phyloP scores from a whole-genome alignment of 2,888 invertebrate genomes.

The Sinotaia quadrata region DNA sequence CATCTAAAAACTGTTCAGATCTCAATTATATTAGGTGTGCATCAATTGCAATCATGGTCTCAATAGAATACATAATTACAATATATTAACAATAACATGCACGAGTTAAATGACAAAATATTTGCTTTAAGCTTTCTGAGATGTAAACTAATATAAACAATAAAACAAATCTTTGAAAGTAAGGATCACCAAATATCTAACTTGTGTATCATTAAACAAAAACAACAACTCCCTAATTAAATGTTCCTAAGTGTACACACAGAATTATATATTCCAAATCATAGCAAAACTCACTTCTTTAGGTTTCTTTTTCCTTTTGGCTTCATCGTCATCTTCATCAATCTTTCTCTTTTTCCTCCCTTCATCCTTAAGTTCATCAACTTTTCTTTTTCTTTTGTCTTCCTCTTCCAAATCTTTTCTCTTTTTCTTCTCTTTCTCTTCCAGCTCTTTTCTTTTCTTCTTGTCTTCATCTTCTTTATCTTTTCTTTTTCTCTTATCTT shows the following conservation, averaged over 20 bases:
- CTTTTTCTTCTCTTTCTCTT: constrained; percentile 32
- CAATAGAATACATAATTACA: too few species aligned
- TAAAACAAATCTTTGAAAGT: not conserved
- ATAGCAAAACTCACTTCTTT: constrained; percentile 6
- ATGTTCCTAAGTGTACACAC: too few species aligned
- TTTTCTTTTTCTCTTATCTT: constrained; percentile 1
- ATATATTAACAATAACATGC: not conserved
- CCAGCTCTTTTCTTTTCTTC: constrained; percentile 31
- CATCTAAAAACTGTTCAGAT: too few species aligned
- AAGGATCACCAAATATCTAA: not conserved
- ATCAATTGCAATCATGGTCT: too few species aligned
- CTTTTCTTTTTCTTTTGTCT: not conserved
- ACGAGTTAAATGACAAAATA: not conserved
- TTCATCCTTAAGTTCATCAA: not conserved
- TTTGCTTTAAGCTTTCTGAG: not conserved
- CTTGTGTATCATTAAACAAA: too few species aligned
- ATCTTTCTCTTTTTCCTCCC: not conserved
- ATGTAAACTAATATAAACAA: not conserved
- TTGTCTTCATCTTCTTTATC: too few species aligned
- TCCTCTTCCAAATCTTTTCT: too few species aligned
- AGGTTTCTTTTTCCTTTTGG: constrained; percentile 3
- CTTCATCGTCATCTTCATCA: constrained; percentile 13
- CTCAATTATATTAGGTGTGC: too few species aligned
- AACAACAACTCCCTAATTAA: too few species aligned
- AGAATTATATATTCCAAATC: not conserved